These are phyloP conservation scores for Lagodon rhomboides DNA, from an alignment of 2,797 vertebrate species.

Conservation along the genomic window DNA sequence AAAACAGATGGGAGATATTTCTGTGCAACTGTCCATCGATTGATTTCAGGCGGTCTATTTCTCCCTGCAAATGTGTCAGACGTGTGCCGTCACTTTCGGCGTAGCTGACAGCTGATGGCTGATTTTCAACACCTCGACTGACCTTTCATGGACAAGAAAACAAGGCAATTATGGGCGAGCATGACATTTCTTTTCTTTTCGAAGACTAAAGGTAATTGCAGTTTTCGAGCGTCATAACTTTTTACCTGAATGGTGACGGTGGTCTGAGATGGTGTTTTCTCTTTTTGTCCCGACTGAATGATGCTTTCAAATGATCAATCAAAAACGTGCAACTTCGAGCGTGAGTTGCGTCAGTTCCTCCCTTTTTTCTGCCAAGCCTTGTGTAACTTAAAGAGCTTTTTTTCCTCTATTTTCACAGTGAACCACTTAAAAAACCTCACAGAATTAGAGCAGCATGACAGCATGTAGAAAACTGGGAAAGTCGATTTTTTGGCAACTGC, in stretches of 20 bases:
- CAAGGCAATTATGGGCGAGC: background rate
- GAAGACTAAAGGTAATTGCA: conserved; percentile 3
- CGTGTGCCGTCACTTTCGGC: background rate
- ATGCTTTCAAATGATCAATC: conserved; percentile 3
- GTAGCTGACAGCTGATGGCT: conserved; percentile 6
- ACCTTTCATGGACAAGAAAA: conserved; percentile 32
- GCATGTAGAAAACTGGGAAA: no score
- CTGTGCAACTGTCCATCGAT: conserved; percentile 17
- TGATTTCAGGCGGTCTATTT: conserved; percentile 18
- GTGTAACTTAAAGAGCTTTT: background rate
- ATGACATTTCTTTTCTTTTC: conserved; percentile 25
- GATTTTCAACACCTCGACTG: conserved; percentile 16
- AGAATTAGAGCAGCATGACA: no score
- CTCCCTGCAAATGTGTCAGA: conserved; percentile 19
- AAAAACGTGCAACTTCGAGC: conserved; percentile 4
- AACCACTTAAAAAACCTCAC: no score
- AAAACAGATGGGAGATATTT: conserved; percentile 39
- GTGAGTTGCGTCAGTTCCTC: conserved; percentile 2
- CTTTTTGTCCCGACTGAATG: background rate
- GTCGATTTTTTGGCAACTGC: background rate
- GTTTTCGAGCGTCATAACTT: background rate
- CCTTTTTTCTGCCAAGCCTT: background rate
- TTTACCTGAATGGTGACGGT: background rate
- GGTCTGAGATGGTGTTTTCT: background rate
- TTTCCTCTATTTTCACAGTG: background rate